phyloP scores from a whole-genome alignment of 2,113 vertebrate species.

The Elachura formosa region DNA sequence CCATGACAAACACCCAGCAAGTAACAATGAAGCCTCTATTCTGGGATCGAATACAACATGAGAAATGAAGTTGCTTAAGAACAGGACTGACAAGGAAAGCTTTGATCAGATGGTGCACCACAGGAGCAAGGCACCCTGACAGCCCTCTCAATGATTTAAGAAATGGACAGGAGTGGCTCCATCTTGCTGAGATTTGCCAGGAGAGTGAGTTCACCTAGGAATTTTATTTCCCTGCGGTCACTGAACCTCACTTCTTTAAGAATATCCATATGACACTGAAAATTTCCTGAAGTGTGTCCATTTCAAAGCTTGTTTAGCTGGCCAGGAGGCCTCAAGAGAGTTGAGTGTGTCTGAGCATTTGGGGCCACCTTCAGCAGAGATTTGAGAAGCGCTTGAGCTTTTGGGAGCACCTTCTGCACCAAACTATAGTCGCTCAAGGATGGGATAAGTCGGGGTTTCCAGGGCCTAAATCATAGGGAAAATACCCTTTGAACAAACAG shows the following conservation, averaged over 20 bases:
- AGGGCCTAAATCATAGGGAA: not conserved
- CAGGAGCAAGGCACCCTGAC: not conserved
- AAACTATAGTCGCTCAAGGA: not conserved
- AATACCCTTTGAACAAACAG: not conserved
- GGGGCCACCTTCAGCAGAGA: not conserved
- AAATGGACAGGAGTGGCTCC: not conserved
- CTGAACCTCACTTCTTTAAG: not conserved
- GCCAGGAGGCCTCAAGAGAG: not conserved
- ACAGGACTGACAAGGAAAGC: not conserved
- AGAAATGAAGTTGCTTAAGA: not conserved
- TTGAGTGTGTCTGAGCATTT: not conserved
- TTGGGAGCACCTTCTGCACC: not conserved
- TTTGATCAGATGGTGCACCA: not conserved
- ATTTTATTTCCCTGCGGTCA: not conserved
- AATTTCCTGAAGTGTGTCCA: not conserved
- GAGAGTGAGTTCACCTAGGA: accelerated
- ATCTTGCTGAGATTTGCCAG: not conserved
- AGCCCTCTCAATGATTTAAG: accelerated
- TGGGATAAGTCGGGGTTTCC: not conserved
- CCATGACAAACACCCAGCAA: not conserved
- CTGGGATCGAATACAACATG: not conserved
- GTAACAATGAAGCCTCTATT: not conserved
- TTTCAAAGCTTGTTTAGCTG: not conserved
- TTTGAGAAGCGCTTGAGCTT: not conserved
- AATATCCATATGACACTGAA: not conserved